Evolutionary conservation across 92 coral and sea anemone genomes (phyloP).

Genomic region (Palythoa caribaeorum): DNA sequence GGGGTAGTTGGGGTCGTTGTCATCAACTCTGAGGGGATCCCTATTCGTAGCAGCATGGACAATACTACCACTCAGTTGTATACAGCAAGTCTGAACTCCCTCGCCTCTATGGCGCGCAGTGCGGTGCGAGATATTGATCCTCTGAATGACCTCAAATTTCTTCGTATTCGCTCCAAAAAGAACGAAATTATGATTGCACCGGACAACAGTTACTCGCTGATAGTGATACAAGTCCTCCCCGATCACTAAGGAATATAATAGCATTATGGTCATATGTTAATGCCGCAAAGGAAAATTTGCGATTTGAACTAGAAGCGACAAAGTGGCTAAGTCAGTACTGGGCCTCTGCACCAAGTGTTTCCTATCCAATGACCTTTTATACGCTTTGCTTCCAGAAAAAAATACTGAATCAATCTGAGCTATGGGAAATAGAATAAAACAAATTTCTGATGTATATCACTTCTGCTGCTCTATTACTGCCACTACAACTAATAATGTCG

Average conservation of each 20-base stretch:
- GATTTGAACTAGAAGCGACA: no score
- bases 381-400: no score
- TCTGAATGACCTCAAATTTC: conserved; percentile 76
- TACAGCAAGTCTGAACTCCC: conserved; percentile 57
- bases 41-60: conserved; percentile 83
- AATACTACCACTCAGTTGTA: conserved; percentile 84
- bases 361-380: no score
- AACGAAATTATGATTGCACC: conserved; percentile 87
- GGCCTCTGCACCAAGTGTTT: no score
- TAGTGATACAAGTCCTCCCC: conserved; percentile 67
- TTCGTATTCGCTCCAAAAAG: conserved; percentile 80
- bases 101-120: conserved; percentile 78
- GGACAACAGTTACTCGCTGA: conserved; percentile 68
- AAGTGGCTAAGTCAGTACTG: no score
- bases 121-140: conserved; percentile 87
- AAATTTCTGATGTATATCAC: no score
- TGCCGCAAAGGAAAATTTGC: no score
- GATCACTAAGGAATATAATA: neutral
- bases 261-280: no score
- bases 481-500: no score
- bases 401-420: no score
- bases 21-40: conserved; percentile 76
- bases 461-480: no score
- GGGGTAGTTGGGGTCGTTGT: conserved; percentile 83
- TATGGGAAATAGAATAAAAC: no score